Evolutionary conservation across 1,140 invertebrate genomes (phyloP).

Genomic region (Aradophagus sp.): DNA sequence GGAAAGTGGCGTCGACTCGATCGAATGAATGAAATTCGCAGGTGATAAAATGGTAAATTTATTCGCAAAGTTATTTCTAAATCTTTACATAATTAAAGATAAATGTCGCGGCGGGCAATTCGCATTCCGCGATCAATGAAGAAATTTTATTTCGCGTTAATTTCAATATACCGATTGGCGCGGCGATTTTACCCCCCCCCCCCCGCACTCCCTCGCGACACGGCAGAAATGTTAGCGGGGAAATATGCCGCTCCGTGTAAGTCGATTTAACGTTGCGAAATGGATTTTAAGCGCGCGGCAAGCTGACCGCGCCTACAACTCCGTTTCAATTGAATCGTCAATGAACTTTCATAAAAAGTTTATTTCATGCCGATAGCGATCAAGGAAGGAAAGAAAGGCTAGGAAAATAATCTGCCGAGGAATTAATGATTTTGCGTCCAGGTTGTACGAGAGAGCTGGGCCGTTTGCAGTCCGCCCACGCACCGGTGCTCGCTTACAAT

Average conservation of each 20-base stretch:
- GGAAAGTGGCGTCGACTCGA: no score
- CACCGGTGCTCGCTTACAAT: conserved; percentile 62
- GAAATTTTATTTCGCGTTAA: conserved; percentile 34
- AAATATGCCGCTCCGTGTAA: conserved; percentile 19
- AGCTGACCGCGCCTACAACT: conserved; percentile 51
- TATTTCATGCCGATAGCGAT: conserved; percentile 48
- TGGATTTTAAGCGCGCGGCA: conserved; percentile 30
- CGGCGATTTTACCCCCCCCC: conserved; percentile 28
- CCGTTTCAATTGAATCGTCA: conserved; percentile 56
- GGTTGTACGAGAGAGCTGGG: conserved; percentile 56
- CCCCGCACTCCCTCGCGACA: no score
- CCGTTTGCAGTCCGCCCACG: conserved; percentile 66
- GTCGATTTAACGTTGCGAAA: conserved; percentile 37
- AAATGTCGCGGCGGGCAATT: not conserved
- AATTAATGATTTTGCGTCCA: conserved; percentile 66
- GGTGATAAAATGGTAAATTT: no score
- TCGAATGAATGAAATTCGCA: no score
- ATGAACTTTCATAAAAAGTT: conserved; percentile 57
- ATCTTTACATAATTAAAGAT: no score
- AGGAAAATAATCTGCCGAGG: conserved; percentile 47
- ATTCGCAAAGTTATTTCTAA: no score
- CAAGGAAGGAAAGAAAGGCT: conserved; percentile 55
- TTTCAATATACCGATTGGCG: conserved; percentile 26
- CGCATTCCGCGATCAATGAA: conserved; percentile 4
- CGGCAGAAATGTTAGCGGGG: conserved; percentile 36